Evolutionary conservation across 2,888 invertebrate genomes (phyloP), one percentile per base, ranked within the genome.

Genomic region (Himalopsyche tibetana): DNA sequence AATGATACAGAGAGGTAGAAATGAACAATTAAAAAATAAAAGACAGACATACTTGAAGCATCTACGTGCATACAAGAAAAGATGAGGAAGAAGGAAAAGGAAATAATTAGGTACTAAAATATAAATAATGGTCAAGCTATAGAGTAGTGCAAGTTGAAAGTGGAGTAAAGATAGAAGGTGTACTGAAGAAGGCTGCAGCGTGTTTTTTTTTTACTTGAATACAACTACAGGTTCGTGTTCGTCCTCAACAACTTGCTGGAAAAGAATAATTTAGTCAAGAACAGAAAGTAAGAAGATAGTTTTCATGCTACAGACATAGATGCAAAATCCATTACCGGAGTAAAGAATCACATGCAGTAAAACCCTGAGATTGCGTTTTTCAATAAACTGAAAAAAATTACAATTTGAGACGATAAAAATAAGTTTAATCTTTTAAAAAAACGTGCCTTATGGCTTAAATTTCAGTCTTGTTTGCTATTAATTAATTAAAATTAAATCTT

Each of bases 261-360:
- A 91, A 88, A n/a, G 80, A 88, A 88, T 63, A 87, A 85, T 55
- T 55, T 87, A 93, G 90, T 93, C 93, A 89, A 92, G 93, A 89
- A 92, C 89, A 90, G 90, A 93, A 74, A 4, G 36, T 74, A 15
- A 8, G 8, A 51, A 51, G 51, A 15, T 15, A 74, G 92, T 92
- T 90, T 94, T 92, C 91, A 92, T 94, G 88, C 92, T 92, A 92
- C 94, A 93, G 90, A 51, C 12, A 51, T 15, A 51, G 15, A 51
- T 51, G 12, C 51, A 4, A 15, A 51, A 51, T 51, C 51, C 51
- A 51, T 51, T 51, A 51, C 15, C 2, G 12, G 51, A 51, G 51
- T 51, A 51, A 51, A 15, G 51, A 51, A 51, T 51, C 45, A 51
- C 12, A 51, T 51, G 5, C 51, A 51, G 51, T 51, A 51, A 51